Evolutionary conservation across 2,888 invertebrate species (phyloP), one percentile per base, ranked within the genome.

Genomic region (Meiosimyza decipiens): DNA sequence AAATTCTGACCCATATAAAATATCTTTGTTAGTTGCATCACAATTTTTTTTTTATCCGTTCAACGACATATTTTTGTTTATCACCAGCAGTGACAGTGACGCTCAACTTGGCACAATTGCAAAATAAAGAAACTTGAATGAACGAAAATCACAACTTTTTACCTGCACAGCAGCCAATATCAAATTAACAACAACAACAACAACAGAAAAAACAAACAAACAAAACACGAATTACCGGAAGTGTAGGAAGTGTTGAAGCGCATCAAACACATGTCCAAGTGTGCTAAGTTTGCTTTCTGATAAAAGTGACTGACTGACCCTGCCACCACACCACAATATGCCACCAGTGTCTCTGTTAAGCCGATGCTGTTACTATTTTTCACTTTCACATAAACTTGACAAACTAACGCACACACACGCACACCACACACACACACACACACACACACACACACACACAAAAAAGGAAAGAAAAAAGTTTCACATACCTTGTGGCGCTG

Each of bases 251-350:
- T 63, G 63, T 63, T 50, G 50, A 63, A 63, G 63, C 63, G 63
- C 63, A 63, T 49, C 50, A 49, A 63, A 63, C 63, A 63, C 63
- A 63, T 63, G 63, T 63, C 49, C 16, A 52, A 52, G 65, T 65
- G 51, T 52, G 40, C 22, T 65, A 52, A 65, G 65, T 65, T 65
- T 51, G 51, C 50, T 65, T 51, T 65, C 28, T 52, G 65, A 65
- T 65, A 51, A 52, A 64, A 64, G 18, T 65, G 33, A 13, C 65
- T 52, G 40, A 40, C 9, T 40, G 9, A 40, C 40, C 9, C 40
- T 40, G 40, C 40, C 40, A 9, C 4, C 40, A 40, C 40, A 9
- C 6, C 40, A 40, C 40, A 1, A 40, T 9, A 2, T 2, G 3
- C 28, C 28, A 28, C 4, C 28, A 28, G 28, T 28, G 28, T 28